These are phyloP conservation scores for Spea multiplicata DNA, from an alignment of 2,113 vertebrate species.

Conservation along the genomic window DNA sequence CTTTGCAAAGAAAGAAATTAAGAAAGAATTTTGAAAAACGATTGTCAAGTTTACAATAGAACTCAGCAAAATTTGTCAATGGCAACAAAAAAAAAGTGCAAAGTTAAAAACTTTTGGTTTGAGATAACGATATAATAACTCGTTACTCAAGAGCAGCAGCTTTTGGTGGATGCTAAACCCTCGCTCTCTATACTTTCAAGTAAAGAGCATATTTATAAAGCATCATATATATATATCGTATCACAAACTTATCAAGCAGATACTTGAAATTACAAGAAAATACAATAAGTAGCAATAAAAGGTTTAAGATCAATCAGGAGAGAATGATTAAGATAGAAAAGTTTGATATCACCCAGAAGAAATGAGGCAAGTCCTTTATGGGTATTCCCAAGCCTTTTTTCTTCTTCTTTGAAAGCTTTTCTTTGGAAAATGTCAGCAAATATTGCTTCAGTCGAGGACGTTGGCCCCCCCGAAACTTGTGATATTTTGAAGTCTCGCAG, in stretches of 20 bases:
- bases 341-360: conserved; percentile 33
- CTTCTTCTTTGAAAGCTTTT: not conserved
- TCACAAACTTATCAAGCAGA: not conserved
- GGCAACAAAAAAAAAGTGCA: no score
- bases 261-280: not conserved
- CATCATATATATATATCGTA: not conserved
- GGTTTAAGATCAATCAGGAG: not conserved
- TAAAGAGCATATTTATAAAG: conserved; percentile 29
- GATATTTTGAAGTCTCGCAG: no score
- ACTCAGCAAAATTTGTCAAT: not conserved
- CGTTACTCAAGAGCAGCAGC: not conserved
- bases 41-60: not conserved
- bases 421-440: not conserved
- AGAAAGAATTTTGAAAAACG: not conserved
- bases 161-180: not conserved
- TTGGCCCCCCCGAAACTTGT: not conserved
- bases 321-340: not conserved
- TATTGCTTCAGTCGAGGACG: not conserved
- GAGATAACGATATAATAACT: not conserved
- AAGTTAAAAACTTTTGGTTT: not conserved
- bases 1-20: not conserved
- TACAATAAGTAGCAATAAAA: not conserved
- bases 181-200: not conserved
- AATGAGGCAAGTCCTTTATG: conserved; percentile 22
- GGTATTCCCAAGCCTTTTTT: not conserved